Base-by-base conservation (phyloP, 2,113 vertebrate species). In the Ellobius talpinus region DNA sequence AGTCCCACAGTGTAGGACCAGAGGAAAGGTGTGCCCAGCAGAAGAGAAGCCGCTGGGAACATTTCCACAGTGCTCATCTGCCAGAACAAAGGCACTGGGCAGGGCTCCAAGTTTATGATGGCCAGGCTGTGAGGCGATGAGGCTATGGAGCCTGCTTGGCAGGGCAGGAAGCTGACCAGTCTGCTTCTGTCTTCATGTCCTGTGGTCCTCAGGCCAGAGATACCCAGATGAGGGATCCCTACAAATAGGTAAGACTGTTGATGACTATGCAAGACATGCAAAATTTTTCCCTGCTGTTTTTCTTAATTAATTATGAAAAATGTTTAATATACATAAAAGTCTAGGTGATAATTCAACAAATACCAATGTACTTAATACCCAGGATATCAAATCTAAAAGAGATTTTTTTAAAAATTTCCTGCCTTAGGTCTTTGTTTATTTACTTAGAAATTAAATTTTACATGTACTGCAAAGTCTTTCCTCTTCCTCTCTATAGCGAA, bases 171-270 rank as follows among this genome's bases (percentile, higher is more conserved):
- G 42, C 72, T 36, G 87, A 26, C 4, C 33, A 31, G 33, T n/a
- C 47, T 63, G 24, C 33, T 19, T 72, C 9, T 7, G 33, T 21
- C 23, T 29, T 13, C 12, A 19, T 29, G 76, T 36, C 47, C 47
- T n/a, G 31, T 24, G 61, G 16, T 39, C 26, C 23, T 14, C 26
- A 52, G 45, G 42, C 66, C 55, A 1, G 42, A 19, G 63, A 39
- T 47, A 1, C 14, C 0, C 39, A 10, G 2, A 2, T 29, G 1
- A 0, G 17, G 5, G n/a, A 19, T 2, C 24, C 23, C 13, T 65
- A 14, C 23, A 31, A 14, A 19, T 4, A 10, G 3, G 3, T 2
- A 45, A 4, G 55, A 36, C 33, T 14, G 36, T 9, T 19, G 2
- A 17, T 4, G 5, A 29, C 84, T 72, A 2, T 23, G 0, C 55